A percentile compares a stretch with the other conserved stretches of the same genome.
These are phyloP conservation scores for Oenanthe melanoleuca DNA, from an alignment of 2,113 vertebrate genomes.

Conservation along the genomic window DNA sequence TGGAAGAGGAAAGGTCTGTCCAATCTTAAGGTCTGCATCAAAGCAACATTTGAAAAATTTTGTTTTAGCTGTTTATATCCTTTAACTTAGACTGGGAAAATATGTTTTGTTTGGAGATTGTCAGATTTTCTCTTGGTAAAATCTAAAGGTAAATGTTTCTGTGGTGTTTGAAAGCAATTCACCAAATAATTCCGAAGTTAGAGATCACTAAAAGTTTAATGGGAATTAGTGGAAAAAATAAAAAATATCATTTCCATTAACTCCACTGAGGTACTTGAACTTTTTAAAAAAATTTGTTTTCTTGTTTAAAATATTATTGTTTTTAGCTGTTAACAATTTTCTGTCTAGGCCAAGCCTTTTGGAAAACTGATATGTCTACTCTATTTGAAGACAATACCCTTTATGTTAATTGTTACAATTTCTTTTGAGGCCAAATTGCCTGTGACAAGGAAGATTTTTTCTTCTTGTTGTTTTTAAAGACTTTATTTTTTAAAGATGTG, in stretches of 20 bases:
- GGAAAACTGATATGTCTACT: background rate
- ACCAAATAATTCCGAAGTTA: background rate
- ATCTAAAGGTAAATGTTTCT: background rate
- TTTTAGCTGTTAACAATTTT: background rate
- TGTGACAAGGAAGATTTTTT: background rate
- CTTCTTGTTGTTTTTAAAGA: background rate
- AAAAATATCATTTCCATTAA: background rate
- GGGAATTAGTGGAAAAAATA: background rate
- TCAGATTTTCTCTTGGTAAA: background rate
- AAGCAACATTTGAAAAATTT: background rate
- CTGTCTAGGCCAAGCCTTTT: background rate
- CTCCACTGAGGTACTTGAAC: background rate
- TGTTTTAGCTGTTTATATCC: background rate
- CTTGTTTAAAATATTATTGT: background rate
- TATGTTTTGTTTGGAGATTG: background rate
- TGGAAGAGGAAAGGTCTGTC: background rate
- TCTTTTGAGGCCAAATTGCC: background rate
- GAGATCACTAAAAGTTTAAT: background rate
- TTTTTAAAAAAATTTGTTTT: background rate
- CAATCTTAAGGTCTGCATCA: background rate
- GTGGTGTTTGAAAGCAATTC: background rate
- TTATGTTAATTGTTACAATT: background rate
- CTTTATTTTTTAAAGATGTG: background rate
- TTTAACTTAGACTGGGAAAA: background rate
- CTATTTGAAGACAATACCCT: background rate